Base-by-base conservation (phyloP, 2,797 vertebrate genomes). In the Podargus strigoides region DNA sequence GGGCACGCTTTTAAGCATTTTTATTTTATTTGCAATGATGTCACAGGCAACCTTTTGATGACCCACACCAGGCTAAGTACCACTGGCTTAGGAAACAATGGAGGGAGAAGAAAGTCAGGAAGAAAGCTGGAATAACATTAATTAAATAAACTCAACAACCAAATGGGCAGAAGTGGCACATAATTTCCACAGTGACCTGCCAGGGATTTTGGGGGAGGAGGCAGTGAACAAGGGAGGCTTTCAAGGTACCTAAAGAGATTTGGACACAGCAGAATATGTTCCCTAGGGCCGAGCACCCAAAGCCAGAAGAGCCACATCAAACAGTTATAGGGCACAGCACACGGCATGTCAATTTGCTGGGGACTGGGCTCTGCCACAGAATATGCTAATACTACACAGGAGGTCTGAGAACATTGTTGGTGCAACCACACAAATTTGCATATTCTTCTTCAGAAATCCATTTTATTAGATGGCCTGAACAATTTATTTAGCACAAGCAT, bases 31-130 rank as follows among this genome's bases (percentile, higher is more conserved):
- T 78, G 73, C 55, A 75, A 4, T 93, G 90, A 94, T 78, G 94
- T 94, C 76, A 78, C 6, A 3, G 66, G 59, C 79, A 93, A 95
- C 91, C 90, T 95, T 88, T 93, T 73, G 62, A 78, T 90, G 94
- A 94, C 85, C 96, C 90, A 78, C 58, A 81, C 52, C 39, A 83
- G 39, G 68, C 60, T 63, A 67, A 44, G 72, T 64, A 85, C 82
- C 76, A 59, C 59, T 64, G 76, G 42, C 46, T 74, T 67, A n/a
- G 13, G 76, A 85, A 95, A 92, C 76, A 70, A 28, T 3, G 44
- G 60, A 80, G 32, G 49, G 55, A 76, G 67, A 93, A 73, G 24
- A 91, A 83, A 75, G 90, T 36, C 83, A 74, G 63, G 53, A 75
- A 84, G 44, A 75, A 85, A 58, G 70, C 8, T 32, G 74, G 47